Evolutionary conservation across 2,113 vertebrate species (phyloP).

Genomic region (Platysternon megacephalum): DNA sequence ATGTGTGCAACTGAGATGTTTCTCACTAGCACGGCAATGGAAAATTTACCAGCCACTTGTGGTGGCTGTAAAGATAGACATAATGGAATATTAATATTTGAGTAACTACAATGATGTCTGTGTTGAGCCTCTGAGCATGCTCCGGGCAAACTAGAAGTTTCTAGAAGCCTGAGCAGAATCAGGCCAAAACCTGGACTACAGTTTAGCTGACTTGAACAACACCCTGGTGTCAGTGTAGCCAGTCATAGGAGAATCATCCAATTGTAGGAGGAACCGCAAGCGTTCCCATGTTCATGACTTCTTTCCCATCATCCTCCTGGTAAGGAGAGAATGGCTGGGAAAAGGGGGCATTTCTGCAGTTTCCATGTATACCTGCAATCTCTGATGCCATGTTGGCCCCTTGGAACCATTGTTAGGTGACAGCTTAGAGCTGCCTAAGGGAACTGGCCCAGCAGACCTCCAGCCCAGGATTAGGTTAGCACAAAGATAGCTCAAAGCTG

Average conservation of each 20-base stretch:
- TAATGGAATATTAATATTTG: neutral
- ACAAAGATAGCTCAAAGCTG: neutral
- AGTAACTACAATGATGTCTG: neutral
- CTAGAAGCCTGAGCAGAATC: neutral
- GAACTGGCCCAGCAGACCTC: neutral
- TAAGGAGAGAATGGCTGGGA: neutral
- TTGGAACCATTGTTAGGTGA: neutral
- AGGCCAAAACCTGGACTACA: neutral
- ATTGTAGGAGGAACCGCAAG: neutral
- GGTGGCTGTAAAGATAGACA: neutral
- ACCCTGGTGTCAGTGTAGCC: neutral
- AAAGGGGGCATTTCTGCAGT: neutral
- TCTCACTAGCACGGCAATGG: neutral
- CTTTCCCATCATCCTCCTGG: rapidly evolving
- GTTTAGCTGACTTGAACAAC: neutral
- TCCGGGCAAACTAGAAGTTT: neutral
- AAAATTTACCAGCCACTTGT: neutral
- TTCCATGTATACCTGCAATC: neutral
- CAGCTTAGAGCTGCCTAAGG: neutral
- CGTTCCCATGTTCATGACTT: rapidly evolving
- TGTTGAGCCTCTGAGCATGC: neutral
- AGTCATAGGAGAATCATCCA: neutral
- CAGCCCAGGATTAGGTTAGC: neutral
- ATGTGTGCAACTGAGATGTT: neutral
- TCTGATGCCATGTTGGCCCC: neutral